Evolutionary conservation across 2,888 invertebrate genomes (phyloP), one percentile per base, ranked within the genome.

Genomic region (Rapana venosa): DNA sequence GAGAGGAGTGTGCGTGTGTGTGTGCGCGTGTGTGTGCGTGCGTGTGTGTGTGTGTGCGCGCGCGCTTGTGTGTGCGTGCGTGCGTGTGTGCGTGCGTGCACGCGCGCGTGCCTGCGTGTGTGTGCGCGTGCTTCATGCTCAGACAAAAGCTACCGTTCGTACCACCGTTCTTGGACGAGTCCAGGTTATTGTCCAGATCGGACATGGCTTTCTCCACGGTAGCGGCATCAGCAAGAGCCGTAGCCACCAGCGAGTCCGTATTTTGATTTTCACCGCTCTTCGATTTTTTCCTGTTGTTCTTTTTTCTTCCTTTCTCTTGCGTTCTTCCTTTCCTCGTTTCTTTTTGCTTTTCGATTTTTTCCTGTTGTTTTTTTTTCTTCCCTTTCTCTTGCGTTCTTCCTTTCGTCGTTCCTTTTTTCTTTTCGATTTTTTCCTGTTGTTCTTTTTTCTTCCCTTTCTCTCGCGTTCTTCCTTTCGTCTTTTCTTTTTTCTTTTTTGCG

Each of bases 41-140:
- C 81, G 61, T 88, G 88, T 58, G 79, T 88, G 83, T 58, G 58
- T 83, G 83, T 32, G 35, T 66, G 84, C 32, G 66, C 66, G 84
- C 26, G 84, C 66, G 88, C 22, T 77, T 35, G 87, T 36, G 74
- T 20, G 79, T 36, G 84, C 5, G 77, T 22, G 47, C 15, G 70
- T 74, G 87, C 36, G 47, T 35, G 70, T 81, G 81, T 20, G 35
- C 22, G 81, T 36, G 20, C 22, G 81, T 36, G 81, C 22, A 35
- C 35, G 81, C 8, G 81, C 15, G 35, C 32, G 35, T 81, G 81
- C 22, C 15, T 32, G 87, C 2, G n/a, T n/a, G 36, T 87, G 74
- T 87, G 47, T 35, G 70, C 32, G 35, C 22, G 79, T 1, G 35
- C 35, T 47, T 2, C 47, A 47, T 47, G 47, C 8, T 47, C 4